Base-by-base conservation (phyloP, 2,113 vertebrate genomes). In the Seriola dumerili region DNA sequence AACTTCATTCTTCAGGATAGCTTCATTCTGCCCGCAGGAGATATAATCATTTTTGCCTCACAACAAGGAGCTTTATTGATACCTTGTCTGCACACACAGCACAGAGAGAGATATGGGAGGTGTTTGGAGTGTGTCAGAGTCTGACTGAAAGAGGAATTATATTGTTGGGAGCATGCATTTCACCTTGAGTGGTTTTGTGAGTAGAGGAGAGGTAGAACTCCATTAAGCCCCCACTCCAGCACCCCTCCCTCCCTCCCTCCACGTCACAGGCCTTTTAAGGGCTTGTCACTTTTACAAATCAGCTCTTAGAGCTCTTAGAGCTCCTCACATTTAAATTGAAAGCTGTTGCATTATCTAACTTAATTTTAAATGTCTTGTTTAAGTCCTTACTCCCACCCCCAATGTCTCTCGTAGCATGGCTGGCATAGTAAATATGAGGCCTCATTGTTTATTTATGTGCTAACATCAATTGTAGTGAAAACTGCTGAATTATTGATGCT, bases 401-500 rank as follows among this genome's bases (percentile, higher is more conserved):
- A 21, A 61, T 74, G 86, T 91, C 91, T 89, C 81, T 77, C 29
- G 77, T 85, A 88, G 85, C 71, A 13, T 23, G 76, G 86, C 85
- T 84, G 90, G 81, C 54, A 80, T 84, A 87, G 92, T 94, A 95
- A 95, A 95, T 93, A 94, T 91, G 87, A 95, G 91, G 92, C 91
- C 92, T 95, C 94, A 95, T 96, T 93, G 89, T 94, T 96, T 96
- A 96, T 96, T 96, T 92, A 96, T 95, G 90, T 67, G n/a, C 87
- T 79, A 85, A 94, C 95, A 94, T 96, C 94, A 95, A 94, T 95
- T 95, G 95, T 94, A 94, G 94, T 95, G 95, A 95, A 95, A 96
- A 94, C 88, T 81, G 81, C 91, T 96, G 94, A 94, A 96, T 96
- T 95, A 96, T 96, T 96, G 91, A 96, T 95, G 95, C 90, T 95